These are phyloP conservation scores for Synergus itoensis DNA, from an alignment of 2,888 invertebrate species.

Conservation along the genomic window DNA sequence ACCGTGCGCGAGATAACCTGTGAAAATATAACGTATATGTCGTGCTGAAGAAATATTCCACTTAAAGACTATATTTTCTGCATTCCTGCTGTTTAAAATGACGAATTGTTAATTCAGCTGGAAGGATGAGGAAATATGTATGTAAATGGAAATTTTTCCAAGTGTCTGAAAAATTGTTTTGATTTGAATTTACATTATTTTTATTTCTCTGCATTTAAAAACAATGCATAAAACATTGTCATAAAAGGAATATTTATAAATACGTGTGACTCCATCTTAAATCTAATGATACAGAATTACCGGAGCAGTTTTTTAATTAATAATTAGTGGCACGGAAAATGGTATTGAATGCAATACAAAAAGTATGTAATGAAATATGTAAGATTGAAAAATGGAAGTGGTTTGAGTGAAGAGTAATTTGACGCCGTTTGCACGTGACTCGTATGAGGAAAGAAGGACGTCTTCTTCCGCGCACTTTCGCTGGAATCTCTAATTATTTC, in stretches of 20 bases:
- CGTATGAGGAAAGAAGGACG: constrained; percentile 16
- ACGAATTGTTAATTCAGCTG: background rate
- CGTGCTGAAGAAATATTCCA: background rate
- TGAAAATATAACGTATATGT: background rate
- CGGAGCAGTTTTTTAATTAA: background rate
- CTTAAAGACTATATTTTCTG: background rate
- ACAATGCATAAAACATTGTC: no score
- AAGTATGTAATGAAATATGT: background rate
- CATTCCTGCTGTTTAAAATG: background rate
- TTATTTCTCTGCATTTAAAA: no score
- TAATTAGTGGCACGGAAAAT: background rate
- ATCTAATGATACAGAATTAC: background rate
- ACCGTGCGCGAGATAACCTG: constrained; percentile 57
- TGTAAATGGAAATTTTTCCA: background rate
- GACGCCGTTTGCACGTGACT: constrained; percentile 4
- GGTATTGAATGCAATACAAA: background rate
- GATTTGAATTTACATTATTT: background rate
- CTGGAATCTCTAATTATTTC: constrained; percentile 40
- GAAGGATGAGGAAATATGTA: background rate
- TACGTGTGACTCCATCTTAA: background rate
- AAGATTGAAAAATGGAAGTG: constrained; percentile 1
- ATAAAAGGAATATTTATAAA: no score
- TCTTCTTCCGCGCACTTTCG: constrained; percentile 37
- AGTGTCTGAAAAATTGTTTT: background rate
- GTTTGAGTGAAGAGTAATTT: constrained; percentile 1